Evolutionary conservation across 2,113 vertebrate genomes (phyloP).

Genomic region (Lycaon pictus): DNA sequence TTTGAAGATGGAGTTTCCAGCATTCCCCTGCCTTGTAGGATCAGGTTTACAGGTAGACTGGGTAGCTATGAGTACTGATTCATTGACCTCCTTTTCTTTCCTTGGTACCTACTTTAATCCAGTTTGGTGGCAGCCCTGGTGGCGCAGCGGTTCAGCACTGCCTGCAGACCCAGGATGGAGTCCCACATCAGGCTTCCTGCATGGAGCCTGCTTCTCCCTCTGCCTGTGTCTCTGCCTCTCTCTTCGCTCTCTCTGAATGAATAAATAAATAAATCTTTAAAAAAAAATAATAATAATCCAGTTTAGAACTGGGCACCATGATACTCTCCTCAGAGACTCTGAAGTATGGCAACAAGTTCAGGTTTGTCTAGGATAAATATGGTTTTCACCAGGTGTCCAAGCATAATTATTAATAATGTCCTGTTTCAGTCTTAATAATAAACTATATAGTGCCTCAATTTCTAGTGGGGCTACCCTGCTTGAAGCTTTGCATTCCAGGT

Average conservation of each 20-base stretch:
- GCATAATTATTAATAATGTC: background rate
- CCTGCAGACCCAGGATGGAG: no score
- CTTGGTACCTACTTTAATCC: background rate
- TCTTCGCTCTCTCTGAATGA: no score
- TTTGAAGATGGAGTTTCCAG: background rate
- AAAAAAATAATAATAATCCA: background rate
- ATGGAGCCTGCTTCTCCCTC: no score
- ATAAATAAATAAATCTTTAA: no score
- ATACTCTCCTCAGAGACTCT: background rate
- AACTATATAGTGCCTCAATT: background rate
- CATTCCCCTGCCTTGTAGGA: accelerated
- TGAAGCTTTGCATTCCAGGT: background rate
- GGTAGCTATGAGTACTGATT: background rate
- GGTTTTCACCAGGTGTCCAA: background rate
- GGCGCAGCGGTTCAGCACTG: no score
- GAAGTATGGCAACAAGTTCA: background rate
- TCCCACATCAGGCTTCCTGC: no score
- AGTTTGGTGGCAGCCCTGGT: background rate
- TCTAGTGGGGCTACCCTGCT: background rate
- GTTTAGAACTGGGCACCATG: background rate
- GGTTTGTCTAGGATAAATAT: background rate
- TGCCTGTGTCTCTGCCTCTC: no score
- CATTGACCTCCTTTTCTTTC: background rate
- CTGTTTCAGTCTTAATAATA: background rate
- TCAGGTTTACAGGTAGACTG: background rate